These are phyloP conservation scores for Drosophila erecta DNA, from an alignment of 1,140 invertebrate genomes.

Conservation along the genomic window DNA sequence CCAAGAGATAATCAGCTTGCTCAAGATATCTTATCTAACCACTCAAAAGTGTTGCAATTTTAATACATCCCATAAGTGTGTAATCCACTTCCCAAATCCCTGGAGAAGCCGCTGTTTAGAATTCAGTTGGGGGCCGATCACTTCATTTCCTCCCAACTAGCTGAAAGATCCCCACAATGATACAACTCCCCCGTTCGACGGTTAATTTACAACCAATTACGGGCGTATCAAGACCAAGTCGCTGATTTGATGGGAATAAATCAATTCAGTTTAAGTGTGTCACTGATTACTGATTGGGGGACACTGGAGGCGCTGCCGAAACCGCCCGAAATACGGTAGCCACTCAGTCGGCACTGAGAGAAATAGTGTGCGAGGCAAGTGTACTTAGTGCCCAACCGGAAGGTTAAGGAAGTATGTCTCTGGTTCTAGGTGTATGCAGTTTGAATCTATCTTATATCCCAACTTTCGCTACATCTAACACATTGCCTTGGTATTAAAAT, in stretches of 20 bases:
- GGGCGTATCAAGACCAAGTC: constrained; percentile 66
- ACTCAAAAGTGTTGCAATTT: too few relatives aligned
- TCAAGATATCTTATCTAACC: not conserved
- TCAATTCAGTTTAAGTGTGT: constrained; percentile 81
- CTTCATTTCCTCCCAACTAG: constrained; percentile 6
- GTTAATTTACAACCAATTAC: constrained; percentile 84
- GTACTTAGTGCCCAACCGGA: too few relatives aligned
- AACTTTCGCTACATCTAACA: too few relatives aligned
- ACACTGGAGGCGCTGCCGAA: constrained; percentile 26
- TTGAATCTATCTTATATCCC: too few relatives aligned
- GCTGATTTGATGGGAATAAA: constrained; percentile 80
- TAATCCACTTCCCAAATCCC: too few relatives aligned
- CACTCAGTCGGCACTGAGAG: constrained; percentile 10
- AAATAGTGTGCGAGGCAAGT: not conserved
- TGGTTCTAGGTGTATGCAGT: too few relatives aligned
- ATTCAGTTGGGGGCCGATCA: not conserved
- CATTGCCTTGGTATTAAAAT: too few relatives aligned
- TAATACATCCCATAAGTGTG: not conserved
- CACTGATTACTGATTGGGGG: constrained; percentile 72
- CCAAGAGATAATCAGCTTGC: not conserved
- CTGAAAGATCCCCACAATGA: constrained; percentile 20
- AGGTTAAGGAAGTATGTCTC: too few relatives aligned
- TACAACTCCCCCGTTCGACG: not conserved
- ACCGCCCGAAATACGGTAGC: constrained; percentile 11
- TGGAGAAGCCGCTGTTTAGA: not conserved